Conservation (phyloP, 1,140 invertebrate species). For the Apis cerana region DNA sequence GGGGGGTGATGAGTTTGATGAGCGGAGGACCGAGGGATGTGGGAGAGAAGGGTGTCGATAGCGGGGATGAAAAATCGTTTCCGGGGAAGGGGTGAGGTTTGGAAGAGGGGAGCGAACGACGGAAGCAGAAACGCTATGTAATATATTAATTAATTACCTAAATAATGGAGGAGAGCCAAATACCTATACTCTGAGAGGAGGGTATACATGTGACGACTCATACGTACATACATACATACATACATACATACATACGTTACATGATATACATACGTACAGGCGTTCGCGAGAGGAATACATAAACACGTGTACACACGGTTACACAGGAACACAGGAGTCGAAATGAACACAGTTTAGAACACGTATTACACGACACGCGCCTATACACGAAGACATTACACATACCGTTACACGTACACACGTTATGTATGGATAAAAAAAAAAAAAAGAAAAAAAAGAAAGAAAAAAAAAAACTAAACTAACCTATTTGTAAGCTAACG, state of each 20-base stretch:
- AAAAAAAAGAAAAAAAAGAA: no score
- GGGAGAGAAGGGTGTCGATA: constrained; percentile 3
- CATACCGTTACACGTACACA: constrained; percentile 62
- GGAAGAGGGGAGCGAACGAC: constrained; percentile 47
- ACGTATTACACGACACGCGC: constrained; percentile 37
- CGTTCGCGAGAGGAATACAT: background rate
- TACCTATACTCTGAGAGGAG: constrained; percentile 68
- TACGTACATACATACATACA: constrained; percentile 32
- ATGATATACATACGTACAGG: constrained; percentile 43
- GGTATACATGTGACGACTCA: constrained; percentile 41
- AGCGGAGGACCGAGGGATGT: background rate
- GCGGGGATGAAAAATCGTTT: constrained; percentile 28
- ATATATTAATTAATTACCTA: constrained; percentile 78
- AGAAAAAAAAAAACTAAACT: constrained; percentile 74
- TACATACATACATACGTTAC: constrained; percentile 5
- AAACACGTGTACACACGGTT: constrained; percentile 42
- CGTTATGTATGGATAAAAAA: constrained; percentile 76
- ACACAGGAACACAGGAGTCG: background rate
- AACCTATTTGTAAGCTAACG: constrained; percentile 83
- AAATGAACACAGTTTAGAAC: background rate
- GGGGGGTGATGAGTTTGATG: constrained; percentile 20
- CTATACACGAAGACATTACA: background rate
- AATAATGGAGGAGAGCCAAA: constrained; percentile 72
- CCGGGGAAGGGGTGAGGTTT: constrained; percentile 6
- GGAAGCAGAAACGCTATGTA: constrained; percentile 71